phyloP scores from a whole-genome alignment of 2,113 vertebrate species.

The Bucco capensis region DNA sequence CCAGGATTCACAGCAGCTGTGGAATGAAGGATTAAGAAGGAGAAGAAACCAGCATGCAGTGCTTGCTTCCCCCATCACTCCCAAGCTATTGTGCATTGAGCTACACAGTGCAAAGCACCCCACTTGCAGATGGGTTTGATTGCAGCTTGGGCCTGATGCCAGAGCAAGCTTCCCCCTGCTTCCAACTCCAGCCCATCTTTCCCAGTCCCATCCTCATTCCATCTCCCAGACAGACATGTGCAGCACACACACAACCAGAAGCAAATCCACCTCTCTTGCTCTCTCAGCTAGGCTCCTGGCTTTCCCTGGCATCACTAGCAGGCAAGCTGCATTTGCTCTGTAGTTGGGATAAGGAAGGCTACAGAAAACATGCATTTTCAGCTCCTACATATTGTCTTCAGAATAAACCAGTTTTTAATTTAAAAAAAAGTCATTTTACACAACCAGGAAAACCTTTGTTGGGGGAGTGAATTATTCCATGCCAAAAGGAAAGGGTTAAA shows the following conservation, averaged over 20 bases:
- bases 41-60: not conserved
- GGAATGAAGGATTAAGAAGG: not conserved
- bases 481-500: slow-evolving; percentile 36
- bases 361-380: not conserved
- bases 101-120: slow-evolving; percentile 55
- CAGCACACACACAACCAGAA: not conserved
- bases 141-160: slow-evolving; percentile 24
- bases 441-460: not conserved
- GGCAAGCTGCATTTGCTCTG: not conserved
- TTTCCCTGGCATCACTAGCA: not conserved
- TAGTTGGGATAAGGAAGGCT: not conserved
- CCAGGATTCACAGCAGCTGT: slow-evolving; percentile 33
- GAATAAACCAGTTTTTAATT: slow-evolving; percentile 43
- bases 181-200: slow-evolving; percentile 3
- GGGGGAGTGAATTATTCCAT: not conserved
- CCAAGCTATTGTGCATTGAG: not conserved
- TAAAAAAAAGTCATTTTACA: slow-evolving; percentile 26
- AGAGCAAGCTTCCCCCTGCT: slow-evolving; percentile 26
- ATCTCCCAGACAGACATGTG: not conserved
- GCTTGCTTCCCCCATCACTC: slow-evolving; percentile 11
- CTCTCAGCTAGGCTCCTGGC: not conserved
- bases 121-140: slow-evolving; percentile 42
- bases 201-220: not conserved
- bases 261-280: not conserved
- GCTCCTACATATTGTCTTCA: not conserved